A percentile compares a stretch with the other conserved stretches of the same genome.
Conservation (phyloP, 37 sponge, comb jelly and placozoan species). For the Halisarca cf. caerulea region DNA sequence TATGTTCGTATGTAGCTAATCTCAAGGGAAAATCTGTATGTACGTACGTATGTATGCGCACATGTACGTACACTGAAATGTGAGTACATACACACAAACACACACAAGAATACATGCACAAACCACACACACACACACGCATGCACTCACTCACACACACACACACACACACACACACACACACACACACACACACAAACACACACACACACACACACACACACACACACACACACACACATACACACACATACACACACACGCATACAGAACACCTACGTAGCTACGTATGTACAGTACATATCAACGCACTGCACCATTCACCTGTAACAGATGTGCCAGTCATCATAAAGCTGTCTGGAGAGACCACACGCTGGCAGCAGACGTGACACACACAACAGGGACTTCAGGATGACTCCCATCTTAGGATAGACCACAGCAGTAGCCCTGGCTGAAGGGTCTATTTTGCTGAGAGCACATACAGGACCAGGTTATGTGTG, state of each 20-base stretch:
- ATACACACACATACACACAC: neutral
- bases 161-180: no score
- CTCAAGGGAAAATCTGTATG: no score
- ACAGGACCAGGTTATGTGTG: neutral
- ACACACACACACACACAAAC: no score
- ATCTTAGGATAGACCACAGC: slow-evolving; percentile 74
- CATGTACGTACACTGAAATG: no score
- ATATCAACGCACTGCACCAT: neutral
- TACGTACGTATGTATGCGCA: no score
- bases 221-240: neutral
- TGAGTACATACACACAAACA: no score
- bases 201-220: neutral
- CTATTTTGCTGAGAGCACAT: slow-evolving; percentile 38
- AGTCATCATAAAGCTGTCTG: slow-evolving; percentile 44
- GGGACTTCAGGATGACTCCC: slow-evolving; percentile 70
- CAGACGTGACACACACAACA: slow-evolving; percentile 60
- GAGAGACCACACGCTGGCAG: slow-evolving; percentile 71
- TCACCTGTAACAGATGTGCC: slow-evolving; percentile 13
- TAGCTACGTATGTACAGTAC: no score
- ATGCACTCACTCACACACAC: no score
- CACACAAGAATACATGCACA: no score
- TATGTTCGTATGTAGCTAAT: no score
- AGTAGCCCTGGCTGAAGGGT: slow-evolving; percentile 62
- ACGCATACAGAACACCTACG: neutral
- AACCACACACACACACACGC: no score